phyloP scores from a whole-genome alignment of 1,140 invertebrate genomes.

The Drosophila subobscura region DNA sequence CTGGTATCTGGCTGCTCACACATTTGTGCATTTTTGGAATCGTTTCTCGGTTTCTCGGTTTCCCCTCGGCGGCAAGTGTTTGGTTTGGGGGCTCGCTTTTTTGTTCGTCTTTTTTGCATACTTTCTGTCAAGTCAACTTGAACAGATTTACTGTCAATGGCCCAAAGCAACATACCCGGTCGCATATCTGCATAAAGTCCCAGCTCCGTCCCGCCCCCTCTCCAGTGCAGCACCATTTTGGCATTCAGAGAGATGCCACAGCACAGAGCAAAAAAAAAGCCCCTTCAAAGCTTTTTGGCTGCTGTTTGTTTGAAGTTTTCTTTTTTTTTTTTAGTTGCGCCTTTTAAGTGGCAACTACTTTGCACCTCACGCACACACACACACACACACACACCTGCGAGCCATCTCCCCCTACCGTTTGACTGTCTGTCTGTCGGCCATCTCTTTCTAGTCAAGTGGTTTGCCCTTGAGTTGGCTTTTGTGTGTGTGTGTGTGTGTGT shows the following conservation, averaged over 20 bases:
- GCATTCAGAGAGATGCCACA: conserved; percentile 1
- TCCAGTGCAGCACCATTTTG: not conserved
- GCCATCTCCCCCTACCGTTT: conserved; percentile 17
- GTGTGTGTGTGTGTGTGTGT: conserved; percentile 9
- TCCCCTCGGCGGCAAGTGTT: too few species aligned
- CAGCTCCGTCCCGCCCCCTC: not conserved
- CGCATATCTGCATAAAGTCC: conserved; percentile 11
- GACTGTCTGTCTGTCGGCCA: conserved; percentile 34
- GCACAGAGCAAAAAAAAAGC: conserved; percentile 1
- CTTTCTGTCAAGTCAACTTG: conserved; percentile 38
- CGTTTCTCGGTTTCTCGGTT: conserved; percentile 8
- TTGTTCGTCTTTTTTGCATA: conserved; percentile 17
- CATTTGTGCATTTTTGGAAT: conserved; percentile 6
- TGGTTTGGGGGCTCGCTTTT: too few species aligned
- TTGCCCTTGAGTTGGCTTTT: conserved; percentile 43
- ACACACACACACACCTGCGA: conserved; percentile 2
- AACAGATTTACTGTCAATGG: conserved; percentile 54
- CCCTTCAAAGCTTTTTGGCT: conserved; percentile 58
- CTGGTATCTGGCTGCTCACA: conserved; percentile 1
- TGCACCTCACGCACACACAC: conserved; percentile 48
- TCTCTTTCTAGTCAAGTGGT: conserved; percentile 48
- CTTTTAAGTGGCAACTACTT: conserved; percentile 60
- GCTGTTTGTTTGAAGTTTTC: conserved; percentile 58
- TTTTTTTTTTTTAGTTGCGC: conserved; percentile 19
- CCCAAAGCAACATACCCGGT: conserved; percentile 30